Base-by-base conservation (phyloP, 1,140 invertebrate genomes). In the Lucilia cuprina region DNA sequence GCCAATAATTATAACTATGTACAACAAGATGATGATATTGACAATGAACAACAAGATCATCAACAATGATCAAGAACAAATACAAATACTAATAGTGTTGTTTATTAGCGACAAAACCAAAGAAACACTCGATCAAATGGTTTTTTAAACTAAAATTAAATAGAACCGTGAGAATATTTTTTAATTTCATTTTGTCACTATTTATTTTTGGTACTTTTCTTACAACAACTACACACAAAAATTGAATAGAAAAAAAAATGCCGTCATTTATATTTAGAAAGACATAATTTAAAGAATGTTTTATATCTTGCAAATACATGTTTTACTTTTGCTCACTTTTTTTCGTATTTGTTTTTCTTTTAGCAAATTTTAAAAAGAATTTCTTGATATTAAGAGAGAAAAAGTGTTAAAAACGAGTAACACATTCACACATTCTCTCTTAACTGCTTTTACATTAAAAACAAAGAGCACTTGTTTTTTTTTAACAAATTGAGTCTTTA, bases 351-450 rank as follows among this genome's bases (percentile, higher is more conserved):
- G 12, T 80, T 80, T 80, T 50, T 49, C 19, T 78, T 78, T 78
- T 7, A 80, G 77, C 41, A 30, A 49, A 49, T 80, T 80, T 25
- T 78, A 41, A 78, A 41, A 35, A 78, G 74, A 75, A 78, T 78
- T 78, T 19, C 17, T 19, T 80, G n/a, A n/a, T 49, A 49, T 41
- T 75, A 41, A 80, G 10, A 77, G 30, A 12, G 12, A 21, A 78
- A n/a, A 30, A 78, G n/a, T 14, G 12, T 49, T 12, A 21, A 21
- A 2, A 78, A 50, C 25, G 9, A 80, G 41, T 41, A 41, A 41
- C 25, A 30, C 25, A 41, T 41, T 41, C 5, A 21, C 13, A 12
- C 25, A 30, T 3, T 30, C 25, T 12, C 41, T 50, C 41, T 50
- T 49, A 19, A 70, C 34, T 35, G n/a, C n/a, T n/a, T 35, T 13